Evolutionary conservation across 2,797 vertebrate species (phyloP).

Genomic region (Parauchenoglanis ngamensis): DNA sequence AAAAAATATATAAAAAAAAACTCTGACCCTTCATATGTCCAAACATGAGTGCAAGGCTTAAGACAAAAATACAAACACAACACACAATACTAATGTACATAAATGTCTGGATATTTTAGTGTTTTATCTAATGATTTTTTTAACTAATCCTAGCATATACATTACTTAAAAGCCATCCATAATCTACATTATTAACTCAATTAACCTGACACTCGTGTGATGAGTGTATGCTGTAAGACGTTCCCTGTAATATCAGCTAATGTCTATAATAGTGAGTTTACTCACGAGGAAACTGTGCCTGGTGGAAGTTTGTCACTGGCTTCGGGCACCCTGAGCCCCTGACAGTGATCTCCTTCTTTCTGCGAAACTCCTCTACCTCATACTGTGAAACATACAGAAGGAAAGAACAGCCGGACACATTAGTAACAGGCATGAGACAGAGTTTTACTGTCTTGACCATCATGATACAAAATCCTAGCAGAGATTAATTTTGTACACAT

Average conservation of each 20-base stretch:
- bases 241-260: not conserved
- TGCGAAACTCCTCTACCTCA: constrained; percentile 88
- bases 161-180: not conserved
- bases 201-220: not conserved
- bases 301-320: constrained; percentile 86
- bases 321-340: constrained; percentile 86
- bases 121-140: not conserved
- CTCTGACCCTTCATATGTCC: not conserved
- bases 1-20: not conserved
- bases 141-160: not conserved
- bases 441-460: not conserved
- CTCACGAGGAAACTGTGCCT: constrained; percentile 95
- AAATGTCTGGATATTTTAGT: no score
- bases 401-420: not conserved
- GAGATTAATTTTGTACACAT: not conserved
- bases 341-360: constrained; percentile 94
- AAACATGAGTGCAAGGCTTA: not conserved
- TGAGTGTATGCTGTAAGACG: no score
- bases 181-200: not conserved
- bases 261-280: constrained; percentile 58
- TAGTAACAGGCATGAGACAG: not conserved
- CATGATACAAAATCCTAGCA: not conserved
- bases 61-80: not conserved
- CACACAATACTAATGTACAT: not conserved
- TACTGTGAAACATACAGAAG: constrained; percentile 70